Conservation (phyloP, 2,113 vertebrate genomes). For the Coracopsis vasa region DNA sequence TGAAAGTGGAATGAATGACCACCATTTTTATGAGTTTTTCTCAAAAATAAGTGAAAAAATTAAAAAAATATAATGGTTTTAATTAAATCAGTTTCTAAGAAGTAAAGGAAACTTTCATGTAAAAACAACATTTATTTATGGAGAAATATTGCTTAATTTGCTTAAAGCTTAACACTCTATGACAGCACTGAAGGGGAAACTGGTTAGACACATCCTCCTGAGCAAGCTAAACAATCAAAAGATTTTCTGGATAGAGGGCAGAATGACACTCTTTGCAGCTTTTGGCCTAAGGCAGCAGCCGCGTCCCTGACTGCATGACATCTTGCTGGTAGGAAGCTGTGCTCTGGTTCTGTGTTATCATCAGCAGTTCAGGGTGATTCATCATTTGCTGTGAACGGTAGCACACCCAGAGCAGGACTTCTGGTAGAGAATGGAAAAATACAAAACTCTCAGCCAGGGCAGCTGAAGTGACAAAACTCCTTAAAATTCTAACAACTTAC, state of each 20-base stretch:
- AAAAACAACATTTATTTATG: neutral
- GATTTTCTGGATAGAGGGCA: neutral
- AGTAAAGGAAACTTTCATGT: neutral
- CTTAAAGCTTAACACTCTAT: neutral
- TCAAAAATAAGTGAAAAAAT: neutral
- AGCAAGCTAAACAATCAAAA: neutral
- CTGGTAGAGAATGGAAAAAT: neutral
- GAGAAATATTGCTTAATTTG: neutral
- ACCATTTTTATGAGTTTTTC: neutral
- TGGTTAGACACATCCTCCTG: neutral
- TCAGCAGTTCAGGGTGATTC: neutral
- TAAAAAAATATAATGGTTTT: neutral
- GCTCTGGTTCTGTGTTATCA: neutral
- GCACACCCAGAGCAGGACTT: neutral
- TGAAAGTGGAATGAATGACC: neutral
- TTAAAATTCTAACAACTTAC: neutral
- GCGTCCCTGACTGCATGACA: neutral
- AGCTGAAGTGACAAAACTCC: neutral
- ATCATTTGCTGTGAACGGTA: neutral
- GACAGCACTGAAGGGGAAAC: neutral
- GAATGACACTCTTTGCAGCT: neutral
- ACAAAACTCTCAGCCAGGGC: neutral
- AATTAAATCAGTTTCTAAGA: neutral
- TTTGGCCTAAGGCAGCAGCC: accelerated
- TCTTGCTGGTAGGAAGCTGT: neutral